Conservation (phyloP, 2,113 vertebrate species). For the Catharus minimus region DNA sequence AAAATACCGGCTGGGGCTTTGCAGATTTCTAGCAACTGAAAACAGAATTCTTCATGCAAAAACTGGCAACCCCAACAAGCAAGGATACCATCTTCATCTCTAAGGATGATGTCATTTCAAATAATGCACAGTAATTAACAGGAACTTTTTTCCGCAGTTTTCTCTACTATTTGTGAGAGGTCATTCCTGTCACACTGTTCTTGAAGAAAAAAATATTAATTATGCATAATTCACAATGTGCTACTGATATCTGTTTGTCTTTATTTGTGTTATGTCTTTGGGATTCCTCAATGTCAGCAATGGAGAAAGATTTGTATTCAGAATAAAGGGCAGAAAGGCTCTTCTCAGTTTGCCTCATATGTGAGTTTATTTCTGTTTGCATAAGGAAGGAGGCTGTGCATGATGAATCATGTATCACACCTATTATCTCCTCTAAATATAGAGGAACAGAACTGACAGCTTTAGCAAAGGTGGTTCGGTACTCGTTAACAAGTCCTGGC, state of each 20-base stretch:
- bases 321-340: background rate
- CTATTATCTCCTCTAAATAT: conserved; percentile 32
- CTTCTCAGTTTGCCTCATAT: conserved; percentile 4
- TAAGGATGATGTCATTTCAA: background rate
- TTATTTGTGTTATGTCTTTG: background rate
- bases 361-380: background rate
- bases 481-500: background rate
- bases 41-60: background rate
- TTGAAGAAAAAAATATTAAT: background rate
- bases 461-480: background rate
- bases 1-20: background rate
- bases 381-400: conserved; percentile 10
- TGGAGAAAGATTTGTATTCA: conserved; percentile 21
- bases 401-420: conserved; percentile 34
- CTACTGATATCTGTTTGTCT: conserved; percentile 7
- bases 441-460: background rate
- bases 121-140: background rate
- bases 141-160: background rate
- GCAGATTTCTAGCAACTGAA: background rate
- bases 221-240: background rate
- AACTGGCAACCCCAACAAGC: background rate
- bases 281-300: background rate
- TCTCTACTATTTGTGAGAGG: background rate
- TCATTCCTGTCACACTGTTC: background rate
- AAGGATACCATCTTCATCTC: background rate